Conservation (phyloP, 2,797 vertebrate genomes). For the Podarcis siculus region DNA sequence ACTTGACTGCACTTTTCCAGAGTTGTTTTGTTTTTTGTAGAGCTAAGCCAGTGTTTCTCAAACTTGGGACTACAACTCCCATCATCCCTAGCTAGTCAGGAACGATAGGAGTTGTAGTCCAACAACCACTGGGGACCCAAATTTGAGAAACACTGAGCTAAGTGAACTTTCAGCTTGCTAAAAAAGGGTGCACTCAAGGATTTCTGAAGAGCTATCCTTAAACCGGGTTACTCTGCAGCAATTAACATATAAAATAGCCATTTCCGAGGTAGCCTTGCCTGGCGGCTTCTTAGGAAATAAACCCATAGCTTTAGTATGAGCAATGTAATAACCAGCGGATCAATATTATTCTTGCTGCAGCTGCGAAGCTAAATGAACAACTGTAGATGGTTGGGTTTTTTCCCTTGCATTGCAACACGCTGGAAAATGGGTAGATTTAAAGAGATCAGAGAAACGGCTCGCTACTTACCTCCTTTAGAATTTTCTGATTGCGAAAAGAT, state of each 20-base stretch:
- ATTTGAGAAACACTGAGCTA: too few species aligned
- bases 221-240: neutral
- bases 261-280: neutral
- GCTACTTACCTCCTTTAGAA: neutral
- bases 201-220: neutral
- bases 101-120: too few species aligned
- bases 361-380: conserved; percentile 1
- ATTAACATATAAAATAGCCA: neutral
- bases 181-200: neutral
- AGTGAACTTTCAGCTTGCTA: neutral
- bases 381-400: neutral
- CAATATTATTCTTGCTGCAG: neutral
- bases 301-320: neutral
- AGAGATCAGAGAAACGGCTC: conserved; percentile 12
- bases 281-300: conserved; percentile 16
- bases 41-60: too few species aligned
- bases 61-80: too few species aligned
- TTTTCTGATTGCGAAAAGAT: conserved; percentile 22
- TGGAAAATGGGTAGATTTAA: conserved; percentile 6
- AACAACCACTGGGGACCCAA: too few species aligned
- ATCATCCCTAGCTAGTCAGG: too few species aligned
- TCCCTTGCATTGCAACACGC: neutral
- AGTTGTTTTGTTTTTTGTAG: neutral
- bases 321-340: neutral
- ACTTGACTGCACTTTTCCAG: neutral